Evolutionary conservation across 2,797 vertebrate genomes (phyloP), one percentile per base, ranked within the genome.

Genomic region (Amazona ochrocephala): DNA sequence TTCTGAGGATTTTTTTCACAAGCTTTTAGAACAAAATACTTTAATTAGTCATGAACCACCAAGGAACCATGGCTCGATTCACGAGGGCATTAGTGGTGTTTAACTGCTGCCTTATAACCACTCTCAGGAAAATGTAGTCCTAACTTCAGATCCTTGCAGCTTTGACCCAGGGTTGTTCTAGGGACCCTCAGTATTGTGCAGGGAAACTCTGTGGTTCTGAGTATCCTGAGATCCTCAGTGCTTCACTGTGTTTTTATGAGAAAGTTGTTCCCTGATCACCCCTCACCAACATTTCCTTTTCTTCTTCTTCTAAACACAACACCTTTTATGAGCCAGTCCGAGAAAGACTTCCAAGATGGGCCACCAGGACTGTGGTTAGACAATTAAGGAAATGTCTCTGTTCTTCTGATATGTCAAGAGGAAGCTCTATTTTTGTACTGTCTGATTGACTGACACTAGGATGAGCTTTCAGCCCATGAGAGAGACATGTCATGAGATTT

Each of bases 401-500:
- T 50, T 87, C 58, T 84, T 75, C 54, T 89, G 32, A 66, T 50
- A 27, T 13, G 30, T 45, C 39, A 82, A 58, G 30, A 6, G 5
- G 9, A 88, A 82, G 22, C 5, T 87, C 62, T 95, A 60, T 86
- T 96, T 94, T 84, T 80, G 23, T 82, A 29, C 39, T 47, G 6
- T 64, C 84, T 92, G 29, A 87, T 79, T 94, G 93, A 91, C 51
- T 92, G 72, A 71, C 94, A 68, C 18, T 27, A 68, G 47, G 47
- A 94, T 0, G 9, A 91, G 91, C 45, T 91, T 94, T 90, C 90
- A 93, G 67, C 73, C 64, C 64, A 37, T 87, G 65, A 85, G 20
- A 81, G 48, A 94, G 29, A 58, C 32, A 32, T 19, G 20, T 93
- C 87, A 87, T 9, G 7, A 94, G 68, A 84, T 76, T 86, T 89